These are phyloP conservation scores for Forbesichthys papilliferus DNA, from an alignment of 2,113 vertebrate genomes.

Conservation along the genomic window DNA sequence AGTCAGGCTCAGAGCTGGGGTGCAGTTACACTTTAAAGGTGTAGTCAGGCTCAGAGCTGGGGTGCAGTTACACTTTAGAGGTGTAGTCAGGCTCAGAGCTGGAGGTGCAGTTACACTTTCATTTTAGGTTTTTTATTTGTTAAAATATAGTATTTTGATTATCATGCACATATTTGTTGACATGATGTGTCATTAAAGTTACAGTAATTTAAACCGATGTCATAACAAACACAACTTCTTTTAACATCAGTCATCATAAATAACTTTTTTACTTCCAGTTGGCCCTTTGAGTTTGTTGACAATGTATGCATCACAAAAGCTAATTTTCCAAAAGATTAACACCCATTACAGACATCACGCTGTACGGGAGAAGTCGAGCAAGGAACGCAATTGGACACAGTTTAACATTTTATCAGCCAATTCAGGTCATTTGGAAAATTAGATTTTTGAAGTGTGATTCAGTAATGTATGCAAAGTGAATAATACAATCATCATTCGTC, in stretches of 20 bases:
- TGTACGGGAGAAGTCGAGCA: conserved; percentile 14
- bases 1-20: too few species aligned
- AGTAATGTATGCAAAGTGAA: not conserved
- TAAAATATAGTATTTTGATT: too few species aligned
- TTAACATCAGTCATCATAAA: not conserved
- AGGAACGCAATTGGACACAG: conserved; percentile 6
- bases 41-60: too few species aligned
- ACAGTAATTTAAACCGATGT: too few species aligned
- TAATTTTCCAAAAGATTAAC: conserved; percentile 23
- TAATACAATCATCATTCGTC: conserved; percentile 1
- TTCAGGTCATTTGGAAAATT: conserved; percentile 18
- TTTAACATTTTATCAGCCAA: conserved; percentile 11
- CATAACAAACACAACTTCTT: too few species aligned
- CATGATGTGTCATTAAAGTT: too few species aligned
- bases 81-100: too few species aligned
- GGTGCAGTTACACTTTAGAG: too few species aligned
- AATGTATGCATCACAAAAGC: conserved; percentile 8
- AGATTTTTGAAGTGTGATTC: conserved; percentile 7
- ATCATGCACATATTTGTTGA: too few species aligned
- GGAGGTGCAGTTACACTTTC: too few species aligned
- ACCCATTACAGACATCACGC: not conserved
- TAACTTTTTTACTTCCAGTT: not conserved
- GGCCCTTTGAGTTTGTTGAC: not conserved
- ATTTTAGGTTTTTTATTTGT: too few species aligned
- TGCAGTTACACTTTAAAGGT: too few species aligned